Conservation (phyloP, 2,113 vertebrate genomes). For the Cyanoliseus patagonus region DNA sequence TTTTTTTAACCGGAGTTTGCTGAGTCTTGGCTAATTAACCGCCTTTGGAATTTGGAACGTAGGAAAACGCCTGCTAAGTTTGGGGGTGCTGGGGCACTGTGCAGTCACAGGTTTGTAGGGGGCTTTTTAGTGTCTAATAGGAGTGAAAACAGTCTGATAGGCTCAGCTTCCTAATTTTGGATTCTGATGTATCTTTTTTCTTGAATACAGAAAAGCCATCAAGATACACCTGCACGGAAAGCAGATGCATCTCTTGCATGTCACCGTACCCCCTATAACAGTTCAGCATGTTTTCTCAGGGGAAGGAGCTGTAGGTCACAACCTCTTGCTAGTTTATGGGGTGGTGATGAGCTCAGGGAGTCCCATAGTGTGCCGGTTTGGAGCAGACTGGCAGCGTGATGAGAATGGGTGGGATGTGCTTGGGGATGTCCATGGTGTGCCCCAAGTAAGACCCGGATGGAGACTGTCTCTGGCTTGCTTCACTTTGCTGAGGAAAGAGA, state of each 20-base stretch:
- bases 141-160: background rate
- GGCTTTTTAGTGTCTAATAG: background rate
- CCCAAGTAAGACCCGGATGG: background rate
- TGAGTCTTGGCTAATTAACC: slow-evolving; percentile 66
- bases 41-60: slow-evolving; percentile 42
- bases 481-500: background rate
- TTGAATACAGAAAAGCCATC: no score
- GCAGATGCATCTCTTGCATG: background rate
- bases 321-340: background rate
- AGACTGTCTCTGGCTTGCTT: background rate
- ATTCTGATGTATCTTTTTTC: background rate
- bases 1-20: slow-evolving; percentile 67
- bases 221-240: background rate
- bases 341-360: background rate
- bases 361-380: background rate
- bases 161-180: slow-evolving; percentile 1
- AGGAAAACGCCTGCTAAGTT: slow-evolving; percentile 46
- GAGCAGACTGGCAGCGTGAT: background rate
- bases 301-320: background rate
- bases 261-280: background rate
- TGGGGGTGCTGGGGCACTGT: slow-evolving; percentile 44
- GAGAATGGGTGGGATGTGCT: background rate
- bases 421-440: background rate
- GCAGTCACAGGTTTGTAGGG: background rate
- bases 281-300: background rate